Evolutionary conservation across 2,888 invertebrate genomes (phyloP).

Genomic region (Ferrisia virgata): DNA sequence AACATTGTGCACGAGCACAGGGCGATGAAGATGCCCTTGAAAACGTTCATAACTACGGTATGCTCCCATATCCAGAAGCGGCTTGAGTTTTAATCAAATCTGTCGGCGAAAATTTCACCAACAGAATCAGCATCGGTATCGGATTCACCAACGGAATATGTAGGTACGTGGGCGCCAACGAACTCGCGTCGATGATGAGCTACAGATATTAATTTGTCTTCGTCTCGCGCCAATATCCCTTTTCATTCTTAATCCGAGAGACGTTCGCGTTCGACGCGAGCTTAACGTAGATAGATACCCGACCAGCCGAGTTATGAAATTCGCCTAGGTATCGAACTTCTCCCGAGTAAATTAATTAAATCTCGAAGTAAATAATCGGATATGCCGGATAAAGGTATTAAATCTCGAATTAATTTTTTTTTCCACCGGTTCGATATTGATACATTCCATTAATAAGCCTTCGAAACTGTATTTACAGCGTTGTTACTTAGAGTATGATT

Average conservation of each 20-base stretch:
- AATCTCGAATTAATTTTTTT: conserved; percentile 11
- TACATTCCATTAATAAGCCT: neutral
- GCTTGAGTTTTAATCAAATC: neutral
- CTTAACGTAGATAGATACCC: neutral
- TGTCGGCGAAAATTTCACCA: neutral
- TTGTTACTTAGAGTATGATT: too few relatives aligned
- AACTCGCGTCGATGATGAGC: neutral
- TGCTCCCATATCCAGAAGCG: too few relatives aligned
- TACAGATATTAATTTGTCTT: conserved; percentile 6
- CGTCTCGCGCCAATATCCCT: neutral
- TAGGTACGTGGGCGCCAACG: neutral
- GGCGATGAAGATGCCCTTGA: too few relatives aligned
- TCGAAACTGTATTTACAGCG: too few relatives aligned
- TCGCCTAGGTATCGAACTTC: neutral
- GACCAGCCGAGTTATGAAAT: neutral
- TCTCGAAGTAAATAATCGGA: conserved; percentile 21
- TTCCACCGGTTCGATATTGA: neutral
- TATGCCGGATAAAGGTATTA: neutral
- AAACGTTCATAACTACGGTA: too few relatives aligned
- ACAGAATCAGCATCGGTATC: neutral
- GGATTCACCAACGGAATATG: neutral
- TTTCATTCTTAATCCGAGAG: conserved; percentile 5
- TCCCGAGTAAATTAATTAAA: conserved; percentile 5
- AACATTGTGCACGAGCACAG: neutral
- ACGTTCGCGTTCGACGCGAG: neutral